Percentiles rank a stretch among this genome's conserved stretches.
These are phyloP conservation scores for Budorcas taxicolor DNA, from an alignment of 2,113 vertebrate species.

Conservation along the genomic window DNA sequence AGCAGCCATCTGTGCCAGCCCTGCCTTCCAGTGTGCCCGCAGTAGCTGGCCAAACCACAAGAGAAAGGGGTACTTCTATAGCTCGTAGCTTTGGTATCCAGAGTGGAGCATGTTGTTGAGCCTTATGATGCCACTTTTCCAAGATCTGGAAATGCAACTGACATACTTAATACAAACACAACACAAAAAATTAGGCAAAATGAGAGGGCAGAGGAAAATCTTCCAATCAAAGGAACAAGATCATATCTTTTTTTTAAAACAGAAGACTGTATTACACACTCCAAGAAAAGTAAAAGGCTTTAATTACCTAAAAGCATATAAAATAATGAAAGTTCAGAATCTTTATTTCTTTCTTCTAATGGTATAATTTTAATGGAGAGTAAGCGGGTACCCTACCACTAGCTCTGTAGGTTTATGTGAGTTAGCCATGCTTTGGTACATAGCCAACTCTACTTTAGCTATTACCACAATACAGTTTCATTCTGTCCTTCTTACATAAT, in stretches of 20 bases:
- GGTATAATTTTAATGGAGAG: not conserved
- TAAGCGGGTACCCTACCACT: not conserved
- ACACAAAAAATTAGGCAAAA: not conserved
- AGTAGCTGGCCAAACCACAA: not conserved
- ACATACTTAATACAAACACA: not conserved
- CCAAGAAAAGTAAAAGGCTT: not conserved
- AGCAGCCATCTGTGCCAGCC: not conserved
- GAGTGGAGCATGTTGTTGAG: not conserved
- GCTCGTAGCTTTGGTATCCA: not conserved
- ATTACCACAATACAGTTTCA: not conserved
- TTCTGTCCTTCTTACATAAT: constrained; percentile 18
- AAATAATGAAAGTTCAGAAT: not conserved
- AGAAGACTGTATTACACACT: not conserved
- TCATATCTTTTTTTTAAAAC: not conserved
- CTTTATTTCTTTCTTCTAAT: not conserved
- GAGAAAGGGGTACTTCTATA: not conserved
- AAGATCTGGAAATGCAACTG: not conserved
- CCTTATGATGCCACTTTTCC: not conserved
- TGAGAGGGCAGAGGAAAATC: not conserved
- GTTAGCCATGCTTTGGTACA: not conserved
- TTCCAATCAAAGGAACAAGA: not conserved
- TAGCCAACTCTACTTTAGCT: not conserved
- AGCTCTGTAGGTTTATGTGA: not conserved
- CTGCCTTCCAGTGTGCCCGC: not conserved
- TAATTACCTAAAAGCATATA: not conserved